Evolutionary conservation across 2,888 invertebrate genomes (phyloP).

Genomic region (Drosophila ezoana): DNA sequence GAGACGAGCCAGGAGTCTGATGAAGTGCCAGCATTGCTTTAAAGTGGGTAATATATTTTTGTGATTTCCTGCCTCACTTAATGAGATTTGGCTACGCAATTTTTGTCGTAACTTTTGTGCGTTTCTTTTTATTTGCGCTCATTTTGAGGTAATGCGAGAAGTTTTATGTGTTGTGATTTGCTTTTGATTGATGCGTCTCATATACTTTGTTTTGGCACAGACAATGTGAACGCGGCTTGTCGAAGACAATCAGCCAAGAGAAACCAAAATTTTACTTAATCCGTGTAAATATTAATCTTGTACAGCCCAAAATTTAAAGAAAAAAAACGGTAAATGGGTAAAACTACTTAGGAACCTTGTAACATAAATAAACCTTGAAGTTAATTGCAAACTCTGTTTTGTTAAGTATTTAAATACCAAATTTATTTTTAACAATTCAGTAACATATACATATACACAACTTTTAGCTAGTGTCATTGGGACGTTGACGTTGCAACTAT

Average conservation of each 20-base stretch:
- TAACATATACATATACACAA: slow-evolving; percentile 2
- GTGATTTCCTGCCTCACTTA: slow-evolving; percentile 65
- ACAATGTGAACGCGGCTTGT: slow-evolving; percentile 18
- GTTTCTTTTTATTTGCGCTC: slow-evolving; percentile 66
- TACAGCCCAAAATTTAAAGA: too few species aligned
- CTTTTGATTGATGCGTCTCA: slow-evolving; percentile 67
- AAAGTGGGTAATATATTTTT: slow-evolving; percentile 79
- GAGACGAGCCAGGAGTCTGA: slow-evolving; percentile 37
- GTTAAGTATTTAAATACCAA: background rate
- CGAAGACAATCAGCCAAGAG: slow-evolving; percentile 31
- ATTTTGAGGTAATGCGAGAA: slow-evolving; percentile 76
- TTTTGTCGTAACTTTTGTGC: slow-evolving; percentile 47
- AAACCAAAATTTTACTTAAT: background rate
- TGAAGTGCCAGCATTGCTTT: slow-evolving; percentile 76
- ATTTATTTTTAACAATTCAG: background rate
- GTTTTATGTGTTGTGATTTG: slow-evolving; percentile 77
- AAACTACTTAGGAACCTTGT: too few species aligned
- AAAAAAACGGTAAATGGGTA: too few species aligned
- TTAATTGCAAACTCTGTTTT: background rate
- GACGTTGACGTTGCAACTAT: slow-evolving; percentile 30
- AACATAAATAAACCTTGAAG: background rate
- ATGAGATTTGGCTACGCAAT: slow-evolving; percentile 67
- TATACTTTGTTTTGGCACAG: slow-evolving; percentile 10
- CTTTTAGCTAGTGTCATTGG: slow-evolving; percentile 22
- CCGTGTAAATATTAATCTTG: background rate